Evolutionary conservation across 2,888 invertebrate species (phyloP).

Genomic region (Tipula vernalis): DNA sequence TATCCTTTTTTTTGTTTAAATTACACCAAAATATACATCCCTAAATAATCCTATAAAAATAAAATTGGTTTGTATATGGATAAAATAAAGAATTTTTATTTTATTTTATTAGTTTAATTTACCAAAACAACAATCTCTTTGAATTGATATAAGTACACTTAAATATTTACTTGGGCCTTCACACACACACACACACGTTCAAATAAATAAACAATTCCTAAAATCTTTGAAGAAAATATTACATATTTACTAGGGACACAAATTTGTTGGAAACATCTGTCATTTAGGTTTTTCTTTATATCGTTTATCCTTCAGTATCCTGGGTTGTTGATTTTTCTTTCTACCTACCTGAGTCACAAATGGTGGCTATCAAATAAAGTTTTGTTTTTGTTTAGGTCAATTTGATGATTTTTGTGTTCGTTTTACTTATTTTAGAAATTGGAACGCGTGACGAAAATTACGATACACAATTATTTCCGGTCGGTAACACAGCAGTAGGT

Average conservation of each 20-base stretch:
- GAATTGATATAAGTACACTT: neutral
- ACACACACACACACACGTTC: neutral
- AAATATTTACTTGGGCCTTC: neutral
- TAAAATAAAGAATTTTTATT: neutral
- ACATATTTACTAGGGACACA: neutral
- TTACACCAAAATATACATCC: neutral
- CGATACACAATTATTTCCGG: neutral
- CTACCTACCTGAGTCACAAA: neutral
- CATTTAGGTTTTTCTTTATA: neutral
- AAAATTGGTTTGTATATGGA: neutral
- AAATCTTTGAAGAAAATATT: neutral
- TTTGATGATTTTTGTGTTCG: neutral
- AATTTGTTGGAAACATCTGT: neutral
- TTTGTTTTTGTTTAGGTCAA: neutral
- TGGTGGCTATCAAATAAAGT: neutral
- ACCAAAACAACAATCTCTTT: neutral
- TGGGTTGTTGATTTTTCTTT: neutral
- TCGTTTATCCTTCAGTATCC: neutral
- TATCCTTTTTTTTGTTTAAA: neutral
- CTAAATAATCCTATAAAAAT: neutral
- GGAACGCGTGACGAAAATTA: neutral
- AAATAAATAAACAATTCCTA: neutral
- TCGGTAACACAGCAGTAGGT: neutral
- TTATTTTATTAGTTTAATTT: neutral
- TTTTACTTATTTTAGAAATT: neutral